Base-by-base conservation (phyloP, 1,140 invertebrate species). In the Globodera ellingtonae region DNA sequence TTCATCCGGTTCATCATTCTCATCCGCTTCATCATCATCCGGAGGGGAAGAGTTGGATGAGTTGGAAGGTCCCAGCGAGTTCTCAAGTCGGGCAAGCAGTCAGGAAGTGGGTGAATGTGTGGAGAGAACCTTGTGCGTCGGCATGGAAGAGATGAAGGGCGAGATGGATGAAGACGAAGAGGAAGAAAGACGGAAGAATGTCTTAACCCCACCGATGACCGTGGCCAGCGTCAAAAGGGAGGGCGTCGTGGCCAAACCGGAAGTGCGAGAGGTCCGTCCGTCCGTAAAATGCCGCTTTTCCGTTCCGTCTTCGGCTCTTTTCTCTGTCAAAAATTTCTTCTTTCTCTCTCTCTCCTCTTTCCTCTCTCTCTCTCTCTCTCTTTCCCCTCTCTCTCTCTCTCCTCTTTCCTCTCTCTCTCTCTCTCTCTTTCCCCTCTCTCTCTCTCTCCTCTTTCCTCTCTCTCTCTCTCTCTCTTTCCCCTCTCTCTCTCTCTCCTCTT, bases 241-340 rank as follows among this genome's bases (percentile, higher is more conserved):
- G 50, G 10, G 7, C 10, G 50, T 9, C 0, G 50, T 18, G 56
- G 56, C 10, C 15, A 62, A 10, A 6, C 56, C 1, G 10, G 56
- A 62, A 62, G 56, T 18, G 56, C 56, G 5, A 62, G 18, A 62
- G 56, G 56, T 62, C 56, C 56, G 56, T 62, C 56, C 56, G 18
- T 18, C 50, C 4, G 6, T 3, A 10, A 62, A 62, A 62, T 18
- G 15, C 52, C 52, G 15, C 52, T 35, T 79, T 3, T 80, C 59
- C 47, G 46, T 79, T 48, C 76, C 65, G 74, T 21, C 74, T 7
- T 62, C 79, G 21, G 47, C 21, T 74, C 70, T 24, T 13, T 72
- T 72, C 70, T 72, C 18, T 72, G 5, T 9, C 73, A 66, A 4
- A 62, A 76, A 76, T 44, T 8, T 44, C 73, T 69, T n/a, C 72